These are phyloP conservation scores for Coleophora flavipennella DNA, from an alignment of 2,888 invertebrate species.

Conservation along the genomic window DNA sequence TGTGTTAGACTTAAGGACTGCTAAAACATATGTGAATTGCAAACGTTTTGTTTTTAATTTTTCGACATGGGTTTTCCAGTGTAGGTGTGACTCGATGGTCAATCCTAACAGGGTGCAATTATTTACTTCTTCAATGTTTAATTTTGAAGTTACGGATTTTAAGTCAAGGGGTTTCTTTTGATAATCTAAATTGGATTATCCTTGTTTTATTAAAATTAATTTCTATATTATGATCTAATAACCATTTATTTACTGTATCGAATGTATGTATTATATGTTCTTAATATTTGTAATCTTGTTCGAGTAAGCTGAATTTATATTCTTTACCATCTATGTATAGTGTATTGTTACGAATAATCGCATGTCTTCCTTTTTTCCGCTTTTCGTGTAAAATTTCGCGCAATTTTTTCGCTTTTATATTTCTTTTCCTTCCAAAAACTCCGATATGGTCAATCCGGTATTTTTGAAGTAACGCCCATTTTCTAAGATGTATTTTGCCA, in stretches of 20 bases:
- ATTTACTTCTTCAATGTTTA: too few species aligned
- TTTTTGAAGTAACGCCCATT: slow-evolving; percentile 1
- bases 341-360: not conserved
- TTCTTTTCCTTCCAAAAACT: not conserved
- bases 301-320: not conserved
- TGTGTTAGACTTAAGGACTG: not conserved
- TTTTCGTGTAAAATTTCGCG: not conserved
- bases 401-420: not conserved
- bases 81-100: too few species aligned
- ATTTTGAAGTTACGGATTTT: too few species aligned
- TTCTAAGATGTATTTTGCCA: slow-evolving; percentile 4
- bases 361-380: not conserved
- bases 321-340: slow-evolving; percentile 1
- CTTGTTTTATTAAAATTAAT: too few species aligned
- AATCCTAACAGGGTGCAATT: too few species aligned
- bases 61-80: too few species aligned
- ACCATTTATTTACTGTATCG: too few species aligned
- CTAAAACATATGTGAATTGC: too few species aligned
- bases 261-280: too few species aligned
- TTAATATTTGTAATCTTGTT: not conserved
- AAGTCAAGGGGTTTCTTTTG: too few species aligned
- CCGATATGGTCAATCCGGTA: slow-evolving; percentile 2
- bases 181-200: too few species aligned
- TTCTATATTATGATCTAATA: too few species aligned
- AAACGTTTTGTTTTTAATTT: not conserved